Conservation (phyloP, 2,888 invertebrate species). For the Carcina quercana region DNA sequence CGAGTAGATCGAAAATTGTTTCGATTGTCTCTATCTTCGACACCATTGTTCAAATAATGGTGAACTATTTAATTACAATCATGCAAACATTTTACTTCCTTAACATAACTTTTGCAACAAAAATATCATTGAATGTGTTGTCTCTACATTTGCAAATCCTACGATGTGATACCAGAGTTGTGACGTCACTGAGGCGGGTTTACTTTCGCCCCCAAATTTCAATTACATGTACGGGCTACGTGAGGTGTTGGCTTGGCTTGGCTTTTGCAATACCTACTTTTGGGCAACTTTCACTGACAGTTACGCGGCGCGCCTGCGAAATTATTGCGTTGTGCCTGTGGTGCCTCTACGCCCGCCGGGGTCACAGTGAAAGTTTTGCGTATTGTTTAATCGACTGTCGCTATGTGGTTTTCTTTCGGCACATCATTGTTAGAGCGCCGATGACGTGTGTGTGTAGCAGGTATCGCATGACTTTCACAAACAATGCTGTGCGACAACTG, state of each 20-base stretch:
- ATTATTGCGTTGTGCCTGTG: slow-evolving; percentile 56
- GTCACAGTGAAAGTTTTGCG: slow-evolving; percentile 61
- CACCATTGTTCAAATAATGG: too few relatives aligned
- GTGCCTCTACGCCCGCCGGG: too few relatives aligned
- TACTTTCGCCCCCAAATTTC: slow-evolving; percentile 69
- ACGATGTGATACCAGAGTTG: too few relatives aligned
- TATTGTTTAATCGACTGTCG: slow-evolving; percentile 14
- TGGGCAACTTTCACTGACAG: slow-evolving; percentile 69
- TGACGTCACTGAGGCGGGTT: slow-evolving; percentile 38
- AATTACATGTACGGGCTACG: slow-evolving; percentile 50
- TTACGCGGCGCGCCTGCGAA: slow-evolving; percentile 67
- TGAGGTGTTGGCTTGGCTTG: slow-evolving; percentile 48
- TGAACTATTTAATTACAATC: too few relatives aligned
- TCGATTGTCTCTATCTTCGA: too few relatives aligned
- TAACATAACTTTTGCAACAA: too few relatives aligned
- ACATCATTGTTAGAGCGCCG: not conserved
- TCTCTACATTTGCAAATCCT: too few relatives aligned
- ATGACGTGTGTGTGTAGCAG: not conserved
- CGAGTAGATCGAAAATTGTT: too few relatives aligned
- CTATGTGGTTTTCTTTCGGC: not conserved
- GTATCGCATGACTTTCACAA: too few relatives aligned
- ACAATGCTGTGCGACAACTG: too few relatives aligned
- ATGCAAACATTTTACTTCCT: too few relatives aligned
- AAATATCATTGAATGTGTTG: too few relatives aligned
- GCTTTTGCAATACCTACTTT: slow-evolving; percentile 70